phyloP scores from a whole-genome alignment of 2,113 vertebrate genomes.

The Percopsis transmontana region DNA sequence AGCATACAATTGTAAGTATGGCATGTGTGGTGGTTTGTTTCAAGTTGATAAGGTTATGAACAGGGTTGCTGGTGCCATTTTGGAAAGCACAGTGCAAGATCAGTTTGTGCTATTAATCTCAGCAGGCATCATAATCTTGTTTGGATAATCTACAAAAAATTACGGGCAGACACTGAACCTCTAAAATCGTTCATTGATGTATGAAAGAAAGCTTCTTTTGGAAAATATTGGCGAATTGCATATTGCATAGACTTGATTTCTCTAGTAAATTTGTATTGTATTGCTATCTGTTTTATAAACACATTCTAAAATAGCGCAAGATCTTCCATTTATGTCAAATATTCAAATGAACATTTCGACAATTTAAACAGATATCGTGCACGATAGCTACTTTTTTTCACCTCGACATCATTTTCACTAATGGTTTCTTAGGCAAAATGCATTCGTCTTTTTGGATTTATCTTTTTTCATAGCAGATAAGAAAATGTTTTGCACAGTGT shows the following conservation, averaged over 20 bases:
- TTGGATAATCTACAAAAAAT: slow-evolving; percentile 18
- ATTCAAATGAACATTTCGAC: too few relatives aligned
- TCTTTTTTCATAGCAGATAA: background rate
- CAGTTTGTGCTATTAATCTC: background rate
- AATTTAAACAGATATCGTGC: too few relatives aligned
- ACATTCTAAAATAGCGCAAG: too few relatives aligned
- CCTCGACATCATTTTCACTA: background rate
- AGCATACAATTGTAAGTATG: slow-evolving; percentile 50
- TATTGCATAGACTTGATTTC: too few relatives aligned
- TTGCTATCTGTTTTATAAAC: too few relatives aligned
- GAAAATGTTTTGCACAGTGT: too few relatives aligned
- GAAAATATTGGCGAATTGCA: too few relatives aligned
- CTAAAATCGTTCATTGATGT: too few relatives aligned
- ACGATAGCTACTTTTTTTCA: too few relatives aligned
- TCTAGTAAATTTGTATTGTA: too few relatives aligned
- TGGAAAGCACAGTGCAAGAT: background rate
- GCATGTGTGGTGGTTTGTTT: slow-evolving; percentile 46
- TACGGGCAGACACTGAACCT: background rate
- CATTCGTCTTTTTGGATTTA: background rate
- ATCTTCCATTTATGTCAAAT: too few relatives aligned
- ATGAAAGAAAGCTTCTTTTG: too few relatives aligned
- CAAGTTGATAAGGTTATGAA: slow-evolving; percentile 56
- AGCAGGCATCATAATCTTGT: slow-evolving; percentile 5
- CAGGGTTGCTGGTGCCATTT: slow-evolving; percentile 20
- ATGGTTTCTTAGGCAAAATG: background rate